Percentiles rank a stretch among this genome's conserved stretches.
These are phyloP conservation scores for Syngnathus typhle DNA, from an alignment of 2,113 vertebrate species.

Conservation along the genomic window DNA sequence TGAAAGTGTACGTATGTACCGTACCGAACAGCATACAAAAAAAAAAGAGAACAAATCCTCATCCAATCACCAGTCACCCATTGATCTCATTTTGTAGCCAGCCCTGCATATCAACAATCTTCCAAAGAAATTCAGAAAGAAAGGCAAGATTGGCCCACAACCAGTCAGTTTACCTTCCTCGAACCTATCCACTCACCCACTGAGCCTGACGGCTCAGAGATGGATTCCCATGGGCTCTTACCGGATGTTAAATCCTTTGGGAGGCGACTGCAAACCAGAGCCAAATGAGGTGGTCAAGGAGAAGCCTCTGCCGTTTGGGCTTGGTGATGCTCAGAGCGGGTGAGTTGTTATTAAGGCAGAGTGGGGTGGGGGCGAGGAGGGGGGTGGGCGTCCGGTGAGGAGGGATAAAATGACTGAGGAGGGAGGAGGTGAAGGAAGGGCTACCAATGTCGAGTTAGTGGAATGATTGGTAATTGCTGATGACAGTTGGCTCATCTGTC, in stretches of 20 bases:
- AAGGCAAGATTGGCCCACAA: slow-evolving; percentile 5
- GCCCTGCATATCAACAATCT: slow-evolving; percentile 12
- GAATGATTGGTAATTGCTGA: slow-evolving; percentile 48
- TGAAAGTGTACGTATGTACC: background rate
- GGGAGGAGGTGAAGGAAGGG: slow-evolving; percentile 24
- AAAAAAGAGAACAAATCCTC: background rate
- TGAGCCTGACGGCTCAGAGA: slow-evolving; percentile 24
- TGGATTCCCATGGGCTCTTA: slow-evolving; percentile 20
- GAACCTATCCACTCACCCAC: slow-evolving; percentile 33
- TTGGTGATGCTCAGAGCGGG: slow-evolving; percentile 39
- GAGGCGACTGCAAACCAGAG: slow-evolving; percentile 29
- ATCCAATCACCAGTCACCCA: background rate
- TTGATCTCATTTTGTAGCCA: background rate
- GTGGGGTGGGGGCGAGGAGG: background rate
- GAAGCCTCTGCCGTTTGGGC: slow-evolving; percentile 39
- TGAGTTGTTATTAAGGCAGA: slow-evolving; percentile 50
- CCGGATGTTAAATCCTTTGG: slow-evolving; percentile 41
- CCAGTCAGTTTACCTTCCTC: slow-evolving; percentile 46
- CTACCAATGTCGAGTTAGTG: slow-evolving; percentile 48
- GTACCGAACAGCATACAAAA: background rate
- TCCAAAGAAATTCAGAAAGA: slow-evolving; percentile 5
- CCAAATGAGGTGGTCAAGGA: slow-evolving; percentile 31
- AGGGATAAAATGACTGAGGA: slow-evolving; percentile 40
- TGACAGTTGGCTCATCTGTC: slow-evolving; percentile 40
- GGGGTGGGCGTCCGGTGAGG: slow-evolving; percentile 23